Evolutionary conservation across 1,140 invertebrate species (phyloP), one percentile per base, ranked within the genome.

Genomic region (Diplogasteroides magnus): DNA sequence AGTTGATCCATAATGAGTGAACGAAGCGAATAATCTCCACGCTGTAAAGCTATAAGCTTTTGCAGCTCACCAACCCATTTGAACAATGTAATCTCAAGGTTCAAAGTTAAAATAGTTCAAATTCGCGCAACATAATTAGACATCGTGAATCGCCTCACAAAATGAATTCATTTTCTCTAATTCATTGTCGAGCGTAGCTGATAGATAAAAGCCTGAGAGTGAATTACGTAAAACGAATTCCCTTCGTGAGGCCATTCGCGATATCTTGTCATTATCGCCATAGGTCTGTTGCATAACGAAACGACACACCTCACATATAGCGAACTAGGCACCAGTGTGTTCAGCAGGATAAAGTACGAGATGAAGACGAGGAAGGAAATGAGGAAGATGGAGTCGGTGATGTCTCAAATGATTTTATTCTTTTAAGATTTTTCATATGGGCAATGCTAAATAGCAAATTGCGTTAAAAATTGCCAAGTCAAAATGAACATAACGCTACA

Each of bases 281-380:
- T n/a, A n/a, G n/a, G n/a, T n/a, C n/a, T n/a, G n/a, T n/a, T n/a
- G n/a, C n/a, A n/a, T n/a, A n/a, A n/a, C n/a, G n/a, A n/a, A n/a
- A n/a, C n/a, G 14, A n/a, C 70, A 84, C 82, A 92, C 91, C 89
- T 97, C 77, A 98, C 96, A 87, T 99, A 99, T 57, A 99, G 88
- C 72, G 95, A 98, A 83, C 98, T 99, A 85, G 96, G 97, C 86
- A 99, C 96, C 72, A 99, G 94, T 76, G 96, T 99, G 86, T 99
- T 99, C 78, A 99, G 88, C 73, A 98, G 92, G 83, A 99, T 99
- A 77, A 94, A 92, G 85, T 99, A 99, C 1, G 96, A 98, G 86
- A 98, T 97, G 87, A 98, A 98, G 32, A 97, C 91, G 32, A 99
- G 88, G 66, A 97, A 86, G 67, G 94, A 91, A 77, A 97, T 98